Evolutionary conservation across 1,140 invertebrate genomes (phyloP).

Genomic region (Anoplophora glabripennis): DNA sequence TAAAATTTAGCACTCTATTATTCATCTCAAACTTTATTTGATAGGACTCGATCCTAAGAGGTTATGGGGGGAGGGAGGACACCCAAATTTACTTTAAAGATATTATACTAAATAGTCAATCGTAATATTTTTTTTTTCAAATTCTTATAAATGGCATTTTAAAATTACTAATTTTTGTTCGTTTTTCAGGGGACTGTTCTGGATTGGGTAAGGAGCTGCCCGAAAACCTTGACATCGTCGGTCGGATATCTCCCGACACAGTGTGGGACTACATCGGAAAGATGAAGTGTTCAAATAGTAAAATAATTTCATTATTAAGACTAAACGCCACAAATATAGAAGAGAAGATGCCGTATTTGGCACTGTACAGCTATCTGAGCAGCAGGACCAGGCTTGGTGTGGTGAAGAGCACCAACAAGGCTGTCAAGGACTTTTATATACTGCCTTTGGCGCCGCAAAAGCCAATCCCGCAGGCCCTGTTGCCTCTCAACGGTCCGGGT

Average conservation of each 20-base stretch:
- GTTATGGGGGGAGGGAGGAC: too few species aligned
- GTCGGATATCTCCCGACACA: constrained; percentile 83
- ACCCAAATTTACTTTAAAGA: too few species aligned
- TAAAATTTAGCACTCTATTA: too few species aligned
- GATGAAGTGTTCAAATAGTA: constrained; percentile 81
- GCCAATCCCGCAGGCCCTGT: constrained; percentile 71
- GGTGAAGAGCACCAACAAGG: constrained; percentile 61
- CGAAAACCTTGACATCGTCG: constrained; percentile 82
- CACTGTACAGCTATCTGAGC: constrained; percentile 87
- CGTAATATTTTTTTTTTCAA: too few species aligned
- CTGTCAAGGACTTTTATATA: constrained; percentile 94
- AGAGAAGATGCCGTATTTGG: constrained; percentile 81
- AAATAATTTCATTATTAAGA: constrained; percentile 82
- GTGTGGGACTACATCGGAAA: constrained; percentile 94
- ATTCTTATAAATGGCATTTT: too few species aligned
- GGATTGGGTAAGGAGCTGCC: constrained; percentile 72
- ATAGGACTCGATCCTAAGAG: too few species aligned
- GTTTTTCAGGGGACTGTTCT: constrained; percentile 60
- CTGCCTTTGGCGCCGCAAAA: constrained; percentile 77
- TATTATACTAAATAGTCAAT: too few species aligned
- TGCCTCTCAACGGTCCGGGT: constrained; percentile 77
- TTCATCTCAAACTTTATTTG: too few species aligned
- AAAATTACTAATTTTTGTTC: too few species aligned
- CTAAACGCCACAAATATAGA: constrained; percentile 77
- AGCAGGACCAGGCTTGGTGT: constrained; percentile 70